Percentiles rank a stretch among this genome's conserved stretches.
These are phyloP conservation scores for Phenganax subtilis DNA, from an alignment of 92 coral and sea anemone genomes.

Conservation along the genomic window DNA sequence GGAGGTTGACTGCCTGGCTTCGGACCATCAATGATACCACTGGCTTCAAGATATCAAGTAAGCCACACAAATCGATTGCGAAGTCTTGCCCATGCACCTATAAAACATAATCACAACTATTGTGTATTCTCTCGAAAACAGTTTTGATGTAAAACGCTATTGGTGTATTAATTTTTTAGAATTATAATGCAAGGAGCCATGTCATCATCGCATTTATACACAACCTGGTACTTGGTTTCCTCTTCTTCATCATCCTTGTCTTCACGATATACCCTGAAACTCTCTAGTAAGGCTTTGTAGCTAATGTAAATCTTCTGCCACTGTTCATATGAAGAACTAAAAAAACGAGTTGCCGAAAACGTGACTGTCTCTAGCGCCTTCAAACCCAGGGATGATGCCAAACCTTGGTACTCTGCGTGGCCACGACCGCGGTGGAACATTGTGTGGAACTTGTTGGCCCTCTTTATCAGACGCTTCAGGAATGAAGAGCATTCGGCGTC, in stretches of 20 bases:
- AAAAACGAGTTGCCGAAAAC: conserved; percentile 28
- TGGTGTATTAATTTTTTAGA: not conserved
- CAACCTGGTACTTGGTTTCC: conserved; percentile 34
- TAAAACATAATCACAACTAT: not conserved
- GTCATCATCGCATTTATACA: not conserved
- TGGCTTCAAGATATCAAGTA: conserved; percentile 18
- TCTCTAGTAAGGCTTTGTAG: conserved; percentile 26
- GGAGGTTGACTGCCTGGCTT: conserved; percentile 9
- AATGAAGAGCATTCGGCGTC: not conserved
- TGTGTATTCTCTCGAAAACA: not conserved
- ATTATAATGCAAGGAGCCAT: not conserved
- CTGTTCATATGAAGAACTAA: conserved; percentile 20
- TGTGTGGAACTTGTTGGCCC: conserved; percentile 26
- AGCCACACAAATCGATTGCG: conserved; percentile 18
- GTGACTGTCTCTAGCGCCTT: conserved; percentile 17
- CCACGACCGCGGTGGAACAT: conserved; percentile 34
- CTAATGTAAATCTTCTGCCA: conserved; percentile 24
- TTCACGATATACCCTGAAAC: not conserved
- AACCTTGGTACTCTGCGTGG: conserved; percentile 25
- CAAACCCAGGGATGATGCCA: conserved; percentile 15
- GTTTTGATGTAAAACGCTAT: not conserved
- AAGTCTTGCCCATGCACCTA: conserved; percentile 28
- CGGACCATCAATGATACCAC: conserved; percentile 12
- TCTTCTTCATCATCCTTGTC: conserved; percentile 29
- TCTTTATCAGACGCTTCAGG: conserved; percentile 31